Conservation (phyloP, 1,140 invertebrate species). For the Bradynema listronoti region DNA sequence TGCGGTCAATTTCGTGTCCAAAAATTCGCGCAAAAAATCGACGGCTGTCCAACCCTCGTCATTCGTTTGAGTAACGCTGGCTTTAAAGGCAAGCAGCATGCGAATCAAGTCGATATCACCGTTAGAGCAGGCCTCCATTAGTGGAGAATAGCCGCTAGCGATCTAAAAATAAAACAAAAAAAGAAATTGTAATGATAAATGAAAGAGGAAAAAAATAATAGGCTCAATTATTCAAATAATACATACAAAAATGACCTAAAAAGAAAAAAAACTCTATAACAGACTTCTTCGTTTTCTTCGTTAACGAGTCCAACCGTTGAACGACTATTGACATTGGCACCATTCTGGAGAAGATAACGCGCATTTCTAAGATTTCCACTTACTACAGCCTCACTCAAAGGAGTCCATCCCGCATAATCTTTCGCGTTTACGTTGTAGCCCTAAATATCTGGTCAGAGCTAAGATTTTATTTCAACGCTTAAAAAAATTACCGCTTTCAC, state of each 20-base stretch:
- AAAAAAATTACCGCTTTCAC: slow-evolving; percentile 1
- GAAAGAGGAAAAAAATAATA: background rate
- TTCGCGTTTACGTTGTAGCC: slow-evolving; percentile 9
- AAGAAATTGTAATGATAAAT: background rate
- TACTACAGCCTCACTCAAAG: slow-evolving; percentile 6
- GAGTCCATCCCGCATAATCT: slow-evolving; percentile 6
- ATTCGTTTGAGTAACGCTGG: background rate
- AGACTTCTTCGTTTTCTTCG: background rate
- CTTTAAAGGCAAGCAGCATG: background rate
- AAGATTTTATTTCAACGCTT: too few species aligned
- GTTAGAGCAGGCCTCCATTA: slow-evolving; percentile 8
- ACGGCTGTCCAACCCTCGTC: slow-evolving; percentile 10
- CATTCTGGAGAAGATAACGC: slow-evolving; percentile 1
- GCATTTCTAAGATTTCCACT: background rate
- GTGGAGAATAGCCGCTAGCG: background rate
- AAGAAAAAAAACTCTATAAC: too few species aligned
- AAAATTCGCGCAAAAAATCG: background rate
- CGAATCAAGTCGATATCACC: background rate
- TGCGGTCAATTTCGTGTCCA: background rate
- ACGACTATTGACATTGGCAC: background rate
- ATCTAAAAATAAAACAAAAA: slow-evolving; percentile 3
- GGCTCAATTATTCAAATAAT: background rate
- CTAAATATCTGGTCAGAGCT: too few species aligned
- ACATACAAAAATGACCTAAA: background rate
- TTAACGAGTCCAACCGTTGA: background rate